Base-by-base conservation (phyloP, 2,888 invertebrate species). In the Tetrapedia diversipes region DNA sequence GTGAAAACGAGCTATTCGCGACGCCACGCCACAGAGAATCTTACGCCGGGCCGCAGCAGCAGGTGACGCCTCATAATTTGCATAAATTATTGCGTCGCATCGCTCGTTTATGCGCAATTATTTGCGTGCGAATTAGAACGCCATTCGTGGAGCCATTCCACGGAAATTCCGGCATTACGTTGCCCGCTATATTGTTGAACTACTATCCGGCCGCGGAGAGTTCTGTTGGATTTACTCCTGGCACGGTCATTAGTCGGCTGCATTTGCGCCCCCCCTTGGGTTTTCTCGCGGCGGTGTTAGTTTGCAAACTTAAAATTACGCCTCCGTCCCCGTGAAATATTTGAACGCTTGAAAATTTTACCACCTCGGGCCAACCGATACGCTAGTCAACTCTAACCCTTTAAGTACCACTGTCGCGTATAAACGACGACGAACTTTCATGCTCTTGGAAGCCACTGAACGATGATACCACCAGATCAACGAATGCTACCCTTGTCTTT, bases 181-280 rank as follows among this genome's bases (percentile, higher is more conserved):
- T 43, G 61, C 49, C 54, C 73, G 37, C 54, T 70, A 54, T 61
- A 78, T 74, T 67, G 79, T 74, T 73, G 14, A 54, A 69, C 73
- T 67, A 56, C 60, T 70, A 67, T 75, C 43, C 78, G 10, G 45
- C 11, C 27, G 59, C 8, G 39, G 51, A 19, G 56, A 77, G 77
- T 79, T 79, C 72, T 34, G 64, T 63, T 41, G 51, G 59, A 75
- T 78, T 82, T 73, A 74, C 70, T 67, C 45, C 22, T 51, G 53
- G 61, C 11, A 29, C 27, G 61, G 65, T 80, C 70, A 66, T 82
- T 73, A 78, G 66, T 70, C 65, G 59, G 24, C 29, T 47, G 47
- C 74, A 67, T 67, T 73, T 66, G 39, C 51, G 54, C 49, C 54
- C 24, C n/a, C 63, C 56, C 56, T 41, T 24, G 53, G 47, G 37